These are phyloP conservation scores for Himalopsyche kuldschensis DNA, from an alignment of 2,888 invertebrate genomes.

Conservation along the genomic window DNA sequence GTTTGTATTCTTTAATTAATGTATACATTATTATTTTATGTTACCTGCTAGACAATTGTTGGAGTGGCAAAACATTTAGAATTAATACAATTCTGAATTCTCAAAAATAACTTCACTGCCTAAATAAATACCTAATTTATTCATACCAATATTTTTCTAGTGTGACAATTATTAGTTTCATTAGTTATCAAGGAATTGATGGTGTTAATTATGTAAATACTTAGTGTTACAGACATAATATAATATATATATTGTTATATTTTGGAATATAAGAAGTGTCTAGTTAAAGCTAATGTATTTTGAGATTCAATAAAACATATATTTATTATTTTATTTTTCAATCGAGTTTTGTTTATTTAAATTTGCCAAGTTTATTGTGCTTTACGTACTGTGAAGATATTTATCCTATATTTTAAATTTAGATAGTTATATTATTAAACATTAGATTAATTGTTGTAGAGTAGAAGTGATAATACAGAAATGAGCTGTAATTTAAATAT, in stretches of 20 bases:
- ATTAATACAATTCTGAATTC: no score
- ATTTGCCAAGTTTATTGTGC: background rate
- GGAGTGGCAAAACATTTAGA: no score
- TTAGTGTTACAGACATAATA: background rate
- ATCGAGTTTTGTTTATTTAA: background rate
- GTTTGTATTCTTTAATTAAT: no score
- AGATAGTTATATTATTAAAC: slow-evolving; percentile 5
- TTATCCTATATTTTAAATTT: background rate
- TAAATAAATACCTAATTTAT: background rate
- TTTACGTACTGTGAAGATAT: background rate
- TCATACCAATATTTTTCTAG: background rate
- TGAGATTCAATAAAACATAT: slow-evolving; percentile 13
- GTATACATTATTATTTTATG: no score
- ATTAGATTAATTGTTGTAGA: background rate
- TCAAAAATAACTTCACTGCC: background rate
- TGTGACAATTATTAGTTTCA: background rate
- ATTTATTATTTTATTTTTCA: slow-evolving; percentile 13
- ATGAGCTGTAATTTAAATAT: no score
- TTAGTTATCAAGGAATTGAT: background rate
- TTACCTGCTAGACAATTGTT: no score
- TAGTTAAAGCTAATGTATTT: background rate
- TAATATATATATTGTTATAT: background rate
- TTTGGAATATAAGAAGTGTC: background rate
- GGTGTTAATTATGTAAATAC: background rate
- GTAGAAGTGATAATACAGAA: no score